phyloP scores from a whole-genome alignment of 2,797 vertebrate genomes.

The Syncerus caffer region DNA sequence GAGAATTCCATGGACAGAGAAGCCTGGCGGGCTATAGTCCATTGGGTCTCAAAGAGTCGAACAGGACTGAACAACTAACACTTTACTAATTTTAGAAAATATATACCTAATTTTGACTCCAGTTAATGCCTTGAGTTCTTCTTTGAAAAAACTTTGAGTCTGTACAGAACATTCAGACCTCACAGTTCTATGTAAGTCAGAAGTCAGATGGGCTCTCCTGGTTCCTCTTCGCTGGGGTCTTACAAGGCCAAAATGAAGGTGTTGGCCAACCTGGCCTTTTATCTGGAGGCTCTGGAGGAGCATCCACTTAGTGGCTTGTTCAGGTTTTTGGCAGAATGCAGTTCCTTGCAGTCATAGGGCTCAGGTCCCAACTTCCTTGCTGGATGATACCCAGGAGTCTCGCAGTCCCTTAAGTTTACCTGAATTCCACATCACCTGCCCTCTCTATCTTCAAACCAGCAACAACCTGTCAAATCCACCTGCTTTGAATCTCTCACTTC shows the following conservation, averaged over 20 bases:
- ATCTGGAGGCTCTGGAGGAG: not conserved
- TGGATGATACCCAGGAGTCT: not conserved
- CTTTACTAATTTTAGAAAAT: slow-evolving; percentile 22
- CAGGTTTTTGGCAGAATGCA: not conserved
- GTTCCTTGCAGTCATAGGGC: not conserved
- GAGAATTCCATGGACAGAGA: not conserved
- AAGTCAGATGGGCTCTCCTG: not conserved
- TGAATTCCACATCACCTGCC: not conserved
- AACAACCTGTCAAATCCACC: not conserved
- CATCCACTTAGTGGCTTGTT: not conserved
- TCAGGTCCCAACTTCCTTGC: not conserved
- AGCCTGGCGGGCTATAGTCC: not conserved
- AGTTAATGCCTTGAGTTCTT: not conserved
- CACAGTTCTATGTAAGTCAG: not conserved
- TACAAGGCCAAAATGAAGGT: not conserved
- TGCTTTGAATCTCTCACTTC: not conserved
- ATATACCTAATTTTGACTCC: not conserved
- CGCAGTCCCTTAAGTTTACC: not conserved
- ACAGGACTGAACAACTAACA: not conserved
- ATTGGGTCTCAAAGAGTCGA: not conserved
- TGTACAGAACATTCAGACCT: not conserved
- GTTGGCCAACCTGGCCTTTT: not conserved
- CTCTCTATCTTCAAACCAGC: not conserved
- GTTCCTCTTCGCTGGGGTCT: not conserved
- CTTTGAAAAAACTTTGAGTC: not conserved